Evolutionary conservation across 1,140 invertebrate species (phyloP), one percentile per base, ranked within the genome.

Genomic region (Drosophila funebris): DNA sequence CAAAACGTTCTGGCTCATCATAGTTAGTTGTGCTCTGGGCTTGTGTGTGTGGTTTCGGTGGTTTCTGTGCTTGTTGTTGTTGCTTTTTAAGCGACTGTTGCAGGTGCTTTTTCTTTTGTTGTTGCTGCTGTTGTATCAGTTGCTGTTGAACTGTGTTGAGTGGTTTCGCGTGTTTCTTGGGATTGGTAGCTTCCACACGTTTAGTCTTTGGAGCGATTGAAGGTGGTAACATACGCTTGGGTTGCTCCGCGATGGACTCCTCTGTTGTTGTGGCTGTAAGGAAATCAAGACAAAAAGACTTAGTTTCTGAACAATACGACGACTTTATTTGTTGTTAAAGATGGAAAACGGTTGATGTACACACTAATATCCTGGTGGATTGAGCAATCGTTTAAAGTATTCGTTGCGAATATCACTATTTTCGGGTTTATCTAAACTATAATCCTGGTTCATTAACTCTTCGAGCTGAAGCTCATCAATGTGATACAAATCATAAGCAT

Each of bases 1-100:
- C 82, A 29, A 85, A 87, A 3, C 67, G 82, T 18, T 85, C 82
- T 1, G 82, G 82, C 11, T 82, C 82, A 13, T 88, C 67, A 1
- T 57, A 8, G 13, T 58, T 58, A 9, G 9, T 18, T 20, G 48
- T 7, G 14, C 58, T 80, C 16, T 57, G 27, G 18, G 60, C 63
- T 43, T 67, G 50, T n/a, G n/a, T n/a, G 41, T 66, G 72, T 58
- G 31, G 24, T 53, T 57, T 61, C 37, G 61, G 22, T 57, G 58
- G 31, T 54, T 70, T 63, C 31, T 24, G 48, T 29, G 14, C 5
- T 27, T 53, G 37, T 18, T 53, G 48, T 14, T 54, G 67, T n/a
- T 43, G 68, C 20, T 46, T 36, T 36, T 36, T 36, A 0, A 36
- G 56, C 13, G 36, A 11, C 1, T 66, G 18, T 18, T 44, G 63